Evolutionary conservation across 2,797 vertebrate genomes (phyloP), one percentile per base, ranked within the genome.

Genomic region (Xerus rutilus): DNA sequence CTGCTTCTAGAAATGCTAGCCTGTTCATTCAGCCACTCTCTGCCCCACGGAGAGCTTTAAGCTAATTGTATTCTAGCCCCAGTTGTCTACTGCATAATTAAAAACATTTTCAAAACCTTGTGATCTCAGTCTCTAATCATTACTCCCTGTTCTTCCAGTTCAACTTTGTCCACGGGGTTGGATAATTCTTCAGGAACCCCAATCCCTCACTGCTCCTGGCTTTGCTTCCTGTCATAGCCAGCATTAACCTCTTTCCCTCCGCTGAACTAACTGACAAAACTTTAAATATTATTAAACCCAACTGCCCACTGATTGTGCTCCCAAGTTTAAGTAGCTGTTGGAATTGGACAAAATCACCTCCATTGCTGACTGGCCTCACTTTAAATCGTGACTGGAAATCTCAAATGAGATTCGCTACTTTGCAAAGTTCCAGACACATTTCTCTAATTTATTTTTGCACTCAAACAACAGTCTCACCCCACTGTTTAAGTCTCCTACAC

Each of bases 221-320:
- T 25, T 90, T 9, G 14, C 25, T 74, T 47, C 23, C 70, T 65
- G 32, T 14, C 28, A 59, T 7, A 35, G 23, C 86, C 39, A 52
- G 25, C 35, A 11, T 32, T 52, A 72, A 21, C 21, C 3, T 72
- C 32, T 39, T 35, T 59, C 45, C 47, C 39, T 30, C 39, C 82
- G 23, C 39, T 86, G 70, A 52, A 9, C n/a, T 70, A 70, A 74
- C 18, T 78, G 57, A 52, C 52, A 84, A 96, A 96, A 87, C 59
- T 45, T 92, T 67, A 86, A 67, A 32, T 72, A 57, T 45, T 67
- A 49, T 35, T 35, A 67, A 92, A 20, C 1, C 17, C 59, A 30
- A 28, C 64, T 39, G 77, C 32, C 17, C 8, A 47, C 47, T 76
- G 43, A 76, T 67, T 45, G 43, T 45, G 15, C 39, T 21, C 15